Base-by-base conservation (phyloP, 1,140 invertebrate species). In the Lamellibrachia luymesi region DNA sequence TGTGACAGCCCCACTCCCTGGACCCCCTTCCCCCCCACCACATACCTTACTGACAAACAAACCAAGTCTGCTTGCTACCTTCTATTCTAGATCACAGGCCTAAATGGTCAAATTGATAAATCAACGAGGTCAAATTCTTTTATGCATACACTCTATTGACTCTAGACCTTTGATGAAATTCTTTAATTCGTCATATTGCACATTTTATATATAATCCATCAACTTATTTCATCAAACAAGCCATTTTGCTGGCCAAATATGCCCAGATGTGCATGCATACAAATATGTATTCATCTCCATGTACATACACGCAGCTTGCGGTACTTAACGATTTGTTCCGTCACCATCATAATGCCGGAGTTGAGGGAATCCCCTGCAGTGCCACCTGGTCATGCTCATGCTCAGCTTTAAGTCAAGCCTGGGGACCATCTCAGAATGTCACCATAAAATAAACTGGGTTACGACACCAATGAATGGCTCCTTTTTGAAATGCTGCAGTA, bases 211-310 rank as follows among this genome's bases (percentile, higher is more conserved):
- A 17, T 17, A 80, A 80, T 80, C 5, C 64, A 80, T 80, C 64
- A 80, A 80, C 64, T 22, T 80, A 22, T 80, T 80, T 22, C 64
- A 80, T 22, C 64, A 80, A 2, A 22, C 64, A 80, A 4, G 64
- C 64, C 64, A 80, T 80, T 80, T 22, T 4, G 6, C 2, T 22
- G 64, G 4, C 64, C 64, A 80, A 22, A 51, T 91, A 49, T 91
- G 38, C 25, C 13, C 50, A n/a, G 90, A 91, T 91, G 49, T n/a
- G n/a, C 4, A 51, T 91, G 49, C 90, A 91, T 91, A 91, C 50
- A 51, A 13, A 91, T 91, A 91, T 50, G 10, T 91, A 91, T 91
- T 49, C 90, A 91, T 91, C 5, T 50, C 10, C 50, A 91, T 91
- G 90, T 91, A n/a, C 90, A 38, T 51, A 91, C 90, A 91, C n/a